Percentiles rank a stretch among this genome's conserved stretches.
phyloP scores from a whole-genome alignment of 1,140 invertebrate genomes.

The Danaus melanippus region DNA sequence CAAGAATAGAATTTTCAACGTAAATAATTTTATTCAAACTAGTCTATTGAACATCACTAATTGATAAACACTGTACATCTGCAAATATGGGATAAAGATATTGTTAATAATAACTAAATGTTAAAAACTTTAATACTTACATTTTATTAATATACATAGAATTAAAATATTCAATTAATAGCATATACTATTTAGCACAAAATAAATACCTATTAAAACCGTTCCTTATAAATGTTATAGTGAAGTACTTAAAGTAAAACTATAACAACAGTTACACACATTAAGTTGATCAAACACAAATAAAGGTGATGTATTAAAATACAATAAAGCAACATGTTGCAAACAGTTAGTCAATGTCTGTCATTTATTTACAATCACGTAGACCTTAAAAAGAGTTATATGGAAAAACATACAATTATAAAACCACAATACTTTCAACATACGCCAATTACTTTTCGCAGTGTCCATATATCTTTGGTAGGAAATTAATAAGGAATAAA shows the following conservation, averaged over 20 bases:
- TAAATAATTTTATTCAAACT: conserved; percentile 73
- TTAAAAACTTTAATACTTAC: conserved; percentile 52
- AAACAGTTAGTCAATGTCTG: conserved; percentile 1
- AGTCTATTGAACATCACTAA: conserved; percentile 72
- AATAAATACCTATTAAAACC: conserved; percentile 64
- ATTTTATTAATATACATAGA: conserved; percentile 61
- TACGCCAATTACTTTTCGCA: too few species aligned
- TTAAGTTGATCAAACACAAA: conserved; percentile 7
- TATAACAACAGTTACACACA: conserved; percentile 22
- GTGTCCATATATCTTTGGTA: too few species aligned
- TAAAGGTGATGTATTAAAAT: conserved; percentile 2
- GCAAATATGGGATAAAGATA: conserved; percentile 64
- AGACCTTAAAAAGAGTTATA: too few species aligned
- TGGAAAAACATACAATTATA: too few species aligned
- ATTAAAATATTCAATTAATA: conserved; percentile 56
- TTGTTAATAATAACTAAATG: conserved; percentile 45
- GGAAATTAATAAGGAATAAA: too few species aligned
- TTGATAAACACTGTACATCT: conserved; percentile 71
- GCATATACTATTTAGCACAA: conserved; percentile 60
- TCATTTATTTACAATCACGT: conserved; percentile 14
- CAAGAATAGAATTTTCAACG: conserved; percentile 64
- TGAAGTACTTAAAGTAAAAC: conserved; percentile 37
- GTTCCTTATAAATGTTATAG: conserved; percentile 53
- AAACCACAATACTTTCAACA: too few species aligned
- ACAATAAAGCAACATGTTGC: conserved; percentile 11